Conservation (phyloP, 1,140 invertebrate species). For the Eriocheir sinensis region DNA sequence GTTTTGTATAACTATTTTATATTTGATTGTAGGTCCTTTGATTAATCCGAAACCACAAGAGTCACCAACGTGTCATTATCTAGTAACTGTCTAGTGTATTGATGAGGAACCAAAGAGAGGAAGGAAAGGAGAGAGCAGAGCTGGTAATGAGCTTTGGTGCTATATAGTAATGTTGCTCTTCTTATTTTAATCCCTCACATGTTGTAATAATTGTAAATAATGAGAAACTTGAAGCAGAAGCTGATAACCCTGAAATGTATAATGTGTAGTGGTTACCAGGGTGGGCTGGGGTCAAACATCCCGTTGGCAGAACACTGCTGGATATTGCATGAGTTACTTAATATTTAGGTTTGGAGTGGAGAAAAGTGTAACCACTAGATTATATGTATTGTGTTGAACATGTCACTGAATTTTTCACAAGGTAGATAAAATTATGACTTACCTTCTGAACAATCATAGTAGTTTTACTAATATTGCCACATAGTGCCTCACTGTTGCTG, state of each 20-base stretch:
- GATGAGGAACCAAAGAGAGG: not conserved
- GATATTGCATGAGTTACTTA: not conserved
- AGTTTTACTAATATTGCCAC: conserved; percentile 56
- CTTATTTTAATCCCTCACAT: not conserved
- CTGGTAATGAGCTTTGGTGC: conserved; percentile 2
- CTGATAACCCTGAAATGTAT: not conserved
- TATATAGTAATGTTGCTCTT: not conserved
- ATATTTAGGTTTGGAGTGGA: not conserved
- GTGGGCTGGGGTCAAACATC: not conserved
- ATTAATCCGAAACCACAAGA: not conserved
- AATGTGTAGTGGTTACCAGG: not conserved
- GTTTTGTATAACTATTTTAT: not conserved
- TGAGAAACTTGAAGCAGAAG: not conserved
- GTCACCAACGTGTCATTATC: not conserved
- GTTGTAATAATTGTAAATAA: not conserved
- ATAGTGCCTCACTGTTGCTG: conserved; percentile 67
- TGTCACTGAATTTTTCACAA: not conserved
- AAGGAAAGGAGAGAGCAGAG: not conserved
- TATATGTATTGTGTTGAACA: conserved; percentile 20
- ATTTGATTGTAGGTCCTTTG: not conserved
- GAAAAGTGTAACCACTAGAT: not conserved
- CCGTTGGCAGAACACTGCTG: not conserved
- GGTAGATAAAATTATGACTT: conserved; percentile 20
- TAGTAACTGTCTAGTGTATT: not conserved
- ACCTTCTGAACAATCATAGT: conserved; percentile 60